Base-by-base conservation (phyloP, 2,888 invertebrate species). In the Cheiracanthium punctorium region DNA sequence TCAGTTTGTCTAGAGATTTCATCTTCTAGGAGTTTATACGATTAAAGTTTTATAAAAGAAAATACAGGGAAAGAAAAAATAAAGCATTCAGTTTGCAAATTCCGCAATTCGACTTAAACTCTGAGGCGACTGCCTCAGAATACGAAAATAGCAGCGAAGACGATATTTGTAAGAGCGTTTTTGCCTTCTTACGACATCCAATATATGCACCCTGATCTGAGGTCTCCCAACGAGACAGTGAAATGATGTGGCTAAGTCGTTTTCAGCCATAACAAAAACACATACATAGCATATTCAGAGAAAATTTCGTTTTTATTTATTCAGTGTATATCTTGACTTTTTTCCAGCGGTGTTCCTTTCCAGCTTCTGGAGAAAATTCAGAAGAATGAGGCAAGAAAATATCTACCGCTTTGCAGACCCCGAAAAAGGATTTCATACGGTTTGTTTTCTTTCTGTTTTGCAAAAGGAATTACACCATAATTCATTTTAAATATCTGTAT, bases 221-320 rank as follows among this genome's bases (percentile, higher is more conserved):
- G 48, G 17, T 7, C 48, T 48, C 10, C 17, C 8, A 48, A 48
- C 48, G 48, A 48, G 48, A 37, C 37, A 12, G 37, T 8, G 37
- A 37, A 48, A 48, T 48, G 48, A 48, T 48, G 48, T 17, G 48
- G 8, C 48, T 48, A 17, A 48, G 48, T 17, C 48, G 48, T 48
- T 48, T 48, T 48, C 12, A 17, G 17, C 17, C 48, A 48, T 48
- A 48, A 48, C 48, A 2, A 48, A 48, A 48, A 48, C 48, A 48
- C 48, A 17, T 48, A 48, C 17, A 48, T 17, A 48, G 48, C 48
- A 48, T 48, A 2, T 48, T 48, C 48, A 17, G 14, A 8, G 75
- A 14, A 41, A 65, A 2, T 41, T 29, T 70, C 29, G 52, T 65
- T 80, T 80, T 80, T 80, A 80, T 80, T 80, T 80, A 80, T 74